Base-by-base conservation (phyloP, 2,888 invertebrate genomes). In the Leptinotarsa peninsularis region DNA sequence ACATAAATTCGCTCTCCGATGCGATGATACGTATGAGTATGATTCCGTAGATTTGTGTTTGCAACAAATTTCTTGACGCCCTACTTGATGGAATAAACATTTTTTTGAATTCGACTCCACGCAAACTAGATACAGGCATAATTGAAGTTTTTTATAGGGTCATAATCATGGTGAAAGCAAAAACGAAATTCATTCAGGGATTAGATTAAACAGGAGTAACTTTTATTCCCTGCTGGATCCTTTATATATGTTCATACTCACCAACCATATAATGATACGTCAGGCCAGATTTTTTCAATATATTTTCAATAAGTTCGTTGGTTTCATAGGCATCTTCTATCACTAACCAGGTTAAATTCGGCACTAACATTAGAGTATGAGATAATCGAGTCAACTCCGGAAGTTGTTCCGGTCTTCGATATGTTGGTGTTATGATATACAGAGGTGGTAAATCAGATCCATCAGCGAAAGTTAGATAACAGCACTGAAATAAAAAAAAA, bases 311-410 rank as follows among this genome's bases (percentile, higher is more conserved):
- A 73, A 96, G 89, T 27, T 89, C 87, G 1, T 94, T 94, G 86
- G 92, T 95, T 10, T 87, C 87, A 18, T 90, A 89, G 0, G 96
- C 91, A 88, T 98, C 98, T 89, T 98, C 98, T 49, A 98, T 92
- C 60, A 98, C 90, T 80, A 98, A 93, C 98, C 98, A 98, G 86
- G 97, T 95, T 75, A 98, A 90, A 87, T 96, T 95, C 78, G 95
- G 94, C 76, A 97, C 93, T 82, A 95, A 91, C 90, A 94, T 93
- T 79, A 98, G 91, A 3, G 97, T 94, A 85, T 98, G 96, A 10
- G 95, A 94, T 75, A 98, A 88, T 85, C 98, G 93, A 54, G 94
- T 95, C 76, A 96, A 88, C 86, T 96, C 96, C 10, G 96, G 93
- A 83, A 94, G 91, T 88, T 96, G 96, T 85, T 94, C 94, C 52